Evolutionary conservation across 2,113 vertebrate species (phyloP), one percentile per base, ranked within the genome.

Genomic region (Synodontis membranacea): DNA sequence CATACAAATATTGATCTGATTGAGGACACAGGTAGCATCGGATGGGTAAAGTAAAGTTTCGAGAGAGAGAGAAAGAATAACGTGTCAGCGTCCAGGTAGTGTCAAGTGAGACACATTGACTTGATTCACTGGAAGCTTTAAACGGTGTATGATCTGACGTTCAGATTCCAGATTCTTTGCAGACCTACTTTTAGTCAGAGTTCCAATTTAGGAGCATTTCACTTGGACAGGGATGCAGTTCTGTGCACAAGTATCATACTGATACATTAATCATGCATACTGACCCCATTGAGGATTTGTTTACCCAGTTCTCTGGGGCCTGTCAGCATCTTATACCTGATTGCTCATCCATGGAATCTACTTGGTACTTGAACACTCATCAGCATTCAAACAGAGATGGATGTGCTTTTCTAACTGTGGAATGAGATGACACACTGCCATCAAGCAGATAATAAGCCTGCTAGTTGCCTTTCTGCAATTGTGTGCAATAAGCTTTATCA

Each of bases 391-490:
- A 60, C 17, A 2, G 50, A 42, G 39, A 68, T 78, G 34, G 64
- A 84, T 88, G 54, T 81, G 68, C 80, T 42, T 76, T 88, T 68
- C 78, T 3, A 39, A 81, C 56, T n/a, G 78, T 64, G 42, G 86
- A 84, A 86, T 68, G 76, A 88, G 82, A 87, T 87, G 75, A 74
- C 86, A 66, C 8, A n/a, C 50, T 58, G 19, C 75, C 21, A 31
- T 75, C 46, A 80, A 54, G 85, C 70, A 85, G 87, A 88, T 88
- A 90, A 83, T 52, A 54, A 87, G 64, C 42, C 70, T 56, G 64
- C 52, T 76, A 84, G 80, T 52, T 52, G 82, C 28, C 28, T 25
- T 64, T 50, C 86, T 74, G 44, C 76, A 54, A 78, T 87, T 87
- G 50, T 85, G 66, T 74, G 58, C 81, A 37, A 48, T 60, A 79